Percentiles rank a stretch among this genome's conserved stretches.
Conservation (phyloP, 2,888 invertebrate species). For the Athalia cordata region DNA sequence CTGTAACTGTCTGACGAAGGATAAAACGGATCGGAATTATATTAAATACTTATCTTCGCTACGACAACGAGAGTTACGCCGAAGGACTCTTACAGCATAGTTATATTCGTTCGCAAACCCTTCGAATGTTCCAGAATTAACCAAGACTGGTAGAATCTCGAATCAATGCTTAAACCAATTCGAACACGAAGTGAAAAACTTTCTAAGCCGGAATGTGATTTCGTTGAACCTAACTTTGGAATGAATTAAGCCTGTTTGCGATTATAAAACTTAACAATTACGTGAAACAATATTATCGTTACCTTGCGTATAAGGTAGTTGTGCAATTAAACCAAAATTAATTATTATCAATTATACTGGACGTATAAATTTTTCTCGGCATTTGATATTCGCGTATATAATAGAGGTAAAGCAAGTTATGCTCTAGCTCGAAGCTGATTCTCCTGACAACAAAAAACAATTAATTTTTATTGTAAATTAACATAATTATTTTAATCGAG, state of each 20-base stretch:
- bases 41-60: constrained; percentile 23
- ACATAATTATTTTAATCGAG: constrained; percentile 5
- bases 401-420: too few species aligned
- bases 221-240: neutral
- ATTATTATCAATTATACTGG: too few species aligned
- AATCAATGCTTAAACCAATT: constrained; percentile 8
- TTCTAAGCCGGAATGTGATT: neutral
- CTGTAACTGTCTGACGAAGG: neutral
- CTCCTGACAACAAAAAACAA: neutral
- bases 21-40: neutral
- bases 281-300: neutral
- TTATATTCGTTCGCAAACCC: neutral
- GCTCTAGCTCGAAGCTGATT: neutral
- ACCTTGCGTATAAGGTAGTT: neutral
- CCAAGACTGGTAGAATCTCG: neutral
- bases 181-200: neutral
- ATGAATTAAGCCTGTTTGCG: neutral
- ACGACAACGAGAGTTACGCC: neutral
- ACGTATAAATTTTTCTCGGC: too few species aligned
- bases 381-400: too few species aligned
- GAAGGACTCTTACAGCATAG: neutral
- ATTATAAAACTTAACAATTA: constrained; percentile 2
- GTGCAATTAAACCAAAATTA: neutral
- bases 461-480: constrained; percentile 7
- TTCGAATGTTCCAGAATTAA: neutral